Base-by-base conservation (phyloP, 2,888 invertebrate genomes). In the Ichneumoninae sp. region DNA sequence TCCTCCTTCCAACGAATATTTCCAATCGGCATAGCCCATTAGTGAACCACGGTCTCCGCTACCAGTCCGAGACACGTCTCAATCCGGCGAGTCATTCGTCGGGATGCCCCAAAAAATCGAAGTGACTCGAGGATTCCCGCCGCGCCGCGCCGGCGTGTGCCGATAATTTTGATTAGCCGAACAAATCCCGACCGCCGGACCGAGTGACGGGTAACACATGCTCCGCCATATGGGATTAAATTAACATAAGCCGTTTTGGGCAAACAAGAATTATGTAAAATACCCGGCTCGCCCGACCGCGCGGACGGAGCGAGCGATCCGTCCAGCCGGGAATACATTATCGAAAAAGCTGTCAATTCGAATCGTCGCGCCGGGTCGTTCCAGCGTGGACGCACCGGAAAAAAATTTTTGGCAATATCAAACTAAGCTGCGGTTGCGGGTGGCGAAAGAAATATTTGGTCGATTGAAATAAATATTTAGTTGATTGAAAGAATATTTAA, bases 51-150 rank as follows among this genome's bases (percentile, higher is more conserved):
- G 19, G 16, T 30, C 44, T 3, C n/a, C 19, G 72, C 62, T 47
- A 47, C 60, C 26, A 60, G 40, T n/a, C 50, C 16, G 57, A 44
- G 62, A 75, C 70, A 57, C 65, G 75, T 83, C 79, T 71, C 66
- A 79, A 83, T 80, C 36, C 19, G 3, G 5, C 50, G 26, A 62
- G 8, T 10, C 62, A 52, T 22, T 82, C 10, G 40, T 26, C 19
- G 30, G 13, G n/a, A 33, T 30, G 5, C 16, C 26, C 26, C 60
- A 13, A 47, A n/a, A 13, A 47, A n/a, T 54, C 44, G 33, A 19
- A 50, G 70, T 66, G 47, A 50, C 44, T 50, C 19, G 7, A n/a
- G 13, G 8, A 22, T 13, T 26, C 57, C 19, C 3, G 54, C 13
- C 13, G 22, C 30, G 10, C 0, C 60, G 1, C 16, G 26, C 13